Percentiles rank a stretch among this genome's conserved stretches.
Evolutionary conservation across 2,888 invertebrate species (phyloP).

Genomic region (Erebia aethiops): DNA sequence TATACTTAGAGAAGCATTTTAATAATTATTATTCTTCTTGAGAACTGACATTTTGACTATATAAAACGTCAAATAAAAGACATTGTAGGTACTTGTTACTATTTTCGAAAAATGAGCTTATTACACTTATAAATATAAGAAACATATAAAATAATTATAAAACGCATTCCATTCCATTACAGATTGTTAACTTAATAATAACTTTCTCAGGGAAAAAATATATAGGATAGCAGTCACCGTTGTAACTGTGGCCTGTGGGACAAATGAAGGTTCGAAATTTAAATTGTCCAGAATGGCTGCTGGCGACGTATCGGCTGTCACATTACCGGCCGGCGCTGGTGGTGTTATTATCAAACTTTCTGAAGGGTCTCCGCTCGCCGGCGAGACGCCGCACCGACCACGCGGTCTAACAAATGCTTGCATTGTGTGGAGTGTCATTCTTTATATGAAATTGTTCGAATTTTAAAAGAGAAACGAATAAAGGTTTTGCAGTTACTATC

Average conservation of each 20-base stretch:
- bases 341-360: slow-evolving; percentile 81
- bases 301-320: slow-evolving; percentile 83
- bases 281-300: slow-evolving; percentile 59
- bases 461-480: too few species aligned
- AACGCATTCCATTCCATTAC: background rate
- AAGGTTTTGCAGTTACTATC: too few species aligned
- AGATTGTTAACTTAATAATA: background rate
- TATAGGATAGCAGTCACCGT: slow-evolving; percentile 28
- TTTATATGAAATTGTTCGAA: slow-evolving; percentile 31
- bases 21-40: too few species aligned
- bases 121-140: too few species aligned
- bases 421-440: slow-evolving; percentile 46
- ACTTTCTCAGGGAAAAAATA: background rate
- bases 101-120: too few species aligned
- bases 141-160: too few species aligned
- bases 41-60: too few species aligned
- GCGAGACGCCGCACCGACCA: slow-evolving; percentile 68
- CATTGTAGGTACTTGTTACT: too few species aligned
- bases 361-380: slow-evolving; percentile 79
- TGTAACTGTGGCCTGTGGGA: slow-evolving; percentile 40
- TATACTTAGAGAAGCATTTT: too few species aligned
- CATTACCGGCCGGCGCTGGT: slow-evolving; percentile 69
- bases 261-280: slow-evolving; percentile 63
- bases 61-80: too few species aligned
- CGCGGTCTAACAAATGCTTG: slow-evolving; percentile 50